These are phyloP conservation scores for Drosophila ercepeae DNA, from an alignment of 1,140 invertebrate species.

Conservation along the genomic window DNA sequence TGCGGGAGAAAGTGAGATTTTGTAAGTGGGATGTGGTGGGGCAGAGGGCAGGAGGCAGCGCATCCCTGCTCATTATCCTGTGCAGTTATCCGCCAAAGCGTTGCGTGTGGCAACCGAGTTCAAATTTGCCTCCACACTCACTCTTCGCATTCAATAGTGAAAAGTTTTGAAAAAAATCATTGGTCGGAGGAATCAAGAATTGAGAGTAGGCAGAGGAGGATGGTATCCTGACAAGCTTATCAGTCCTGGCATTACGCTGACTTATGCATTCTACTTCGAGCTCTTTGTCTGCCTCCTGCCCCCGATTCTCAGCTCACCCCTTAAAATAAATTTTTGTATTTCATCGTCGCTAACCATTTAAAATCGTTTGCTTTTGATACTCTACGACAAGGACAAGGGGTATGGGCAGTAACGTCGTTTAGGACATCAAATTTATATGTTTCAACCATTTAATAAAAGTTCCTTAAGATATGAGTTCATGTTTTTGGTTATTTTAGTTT, in stretches of 20 bases:
- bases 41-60: background rate
- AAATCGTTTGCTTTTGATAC: constrained; percentile 39
- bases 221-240: constrained; percentile 69
- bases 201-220: background rate
- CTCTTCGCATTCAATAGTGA: constrained; percentile 55
- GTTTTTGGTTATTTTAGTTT: too few relatives aligned
- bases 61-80: constrained; percentile 65
- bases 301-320: background rate
- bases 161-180: constrained; percentile 21
- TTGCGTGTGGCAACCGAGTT: constrained; percentile 66
- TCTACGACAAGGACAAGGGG: background rate
- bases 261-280: constrained; percentile 46
- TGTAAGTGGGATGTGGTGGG: background rate
- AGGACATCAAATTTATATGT: background rate
- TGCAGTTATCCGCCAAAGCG: constrained; percentile 63
- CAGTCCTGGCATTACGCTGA: constrained; percentile 58
- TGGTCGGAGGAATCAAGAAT: background rate
- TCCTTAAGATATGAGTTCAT: too few relatives aligned
- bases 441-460: too few relatives aligned
- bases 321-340: constrained; percentile 47
- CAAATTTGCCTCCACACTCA: constrained; percentile 36
- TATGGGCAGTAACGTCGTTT: background rate
- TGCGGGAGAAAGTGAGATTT: background rate
- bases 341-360: constrained; percentile 50
- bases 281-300: constrained; percentile 28